A percentile compares a stretch with the other conserved stretches of the same genome.
phyloP scores from a whole-genome alignment of 2,888 invertebrate genomes.

The Norana najaformis region DNA sequence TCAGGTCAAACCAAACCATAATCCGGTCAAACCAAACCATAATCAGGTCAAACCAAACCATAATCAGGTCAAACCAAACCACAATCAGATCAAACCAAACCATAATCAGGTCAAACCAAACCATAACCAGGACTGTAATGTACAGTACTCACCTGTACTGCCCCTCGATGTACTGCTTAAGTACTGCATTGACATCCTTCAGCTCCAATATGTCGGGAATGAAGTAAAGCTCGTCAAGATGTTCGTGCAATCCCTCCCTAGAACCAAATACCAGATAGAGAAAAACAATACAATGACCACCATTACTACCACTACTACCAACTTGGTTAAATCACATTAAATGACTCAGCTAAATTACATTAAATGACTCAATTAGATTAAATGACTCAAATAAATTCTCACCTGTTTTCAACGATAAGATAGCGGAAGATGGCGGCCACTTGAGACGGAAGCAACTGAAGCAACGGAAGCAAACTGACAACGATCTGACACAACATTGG shows the following conservation, averaged over 20 bases:
- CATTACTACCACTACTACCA: background rate
- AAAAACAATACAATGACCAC: background rate
- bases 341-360: too few species aligned
- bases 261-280: background rate
- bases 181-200: conserved; percentile 67
- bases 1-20: too few species aligned
- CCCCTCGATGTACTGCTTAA: conserved; percentile 48
- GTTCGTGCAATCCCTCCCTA: conserved; percentile 65
- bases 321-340: too few species aligned
- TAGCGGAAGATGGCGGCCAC: conserved; percentile 79
- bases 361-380: too few species aligned
- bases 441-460: conserved; percentile 72
- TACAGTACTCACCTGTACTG: conserved; percentile 34
- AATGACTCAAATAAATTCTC: background rate
- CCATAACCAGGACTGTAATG: too few species aligned
- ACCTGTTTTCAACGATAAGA: conserved; percentile 65
- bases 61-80: too few species aligned
- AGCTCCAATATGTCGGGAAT: conserved; percentile 74
- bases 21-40: too few species aligned
- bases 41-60: too few species aligned
- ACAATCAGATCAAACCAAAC: too few species aligned
- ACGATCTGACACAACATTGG: conserved; percentile 81
- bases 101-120: too few species aligned
- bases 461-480: conserved; percentile 77
- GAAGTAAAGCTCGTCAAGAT: conserved; percentile 84